A percentile compares a stretch with the other conserved stretches of the same genome.
Evolutionary conservation across 2,888 invertebrate genomes (phyloP).

Genomic region (Tortricodes alternella): DNA sequence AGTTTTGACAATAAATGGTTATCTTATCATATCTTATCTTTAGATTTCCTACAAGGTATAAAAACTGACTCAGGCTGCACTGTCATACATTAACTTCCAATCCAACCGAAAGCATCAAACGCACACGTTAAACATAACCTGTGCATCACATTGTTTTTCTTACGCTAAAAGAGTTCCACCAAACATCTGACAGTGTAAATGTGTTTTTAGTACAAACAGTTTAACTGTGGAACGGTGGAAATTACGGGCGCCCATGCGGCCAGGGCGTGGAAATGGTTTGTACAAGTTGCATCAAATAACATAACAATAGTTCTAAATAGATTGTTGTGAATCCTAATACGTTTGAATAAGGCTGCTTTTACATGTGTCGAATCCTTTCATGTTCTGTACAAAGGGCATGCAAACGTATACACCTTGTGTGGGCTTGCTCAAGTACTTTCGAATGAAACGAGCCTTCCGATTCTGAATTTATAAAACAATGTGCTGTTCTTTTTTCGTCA

Average conservation of each 20-base stretch:
- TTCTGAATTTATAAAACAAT: too few relatives aligned
- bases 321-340: neutral
- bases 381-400: conserved; percentile 2
- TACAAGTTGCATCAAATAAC: conserved; percentile 47
- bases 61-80: neutral
- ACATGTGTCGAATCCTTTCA: neutral
- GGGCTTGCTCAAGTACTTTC: conserved; percentile 36
- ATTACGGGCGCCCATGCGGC: conserved; percentile 38
- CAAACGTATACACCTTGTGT: conserved; percentile 48
- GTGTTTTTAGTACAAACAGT: conserved; percentile 75
- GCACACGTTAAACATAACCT: conserved; percentile 12
- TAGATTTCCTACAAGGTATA: too few relatives aligned
- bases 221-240: conserved; percentile 42
- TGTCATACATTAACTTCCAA: conserved; percentile 8
- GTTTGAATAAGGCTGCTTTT: neutral
- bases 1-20: too few relatives aligned
- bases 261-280: conserved; percentile 63
- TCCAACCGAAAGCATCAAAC: conserved; percentile 14
- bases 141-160: conserved; percentile 55
- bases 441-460: neutral
- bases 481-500: too few relatives aligned
- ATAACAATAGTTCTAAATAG: conserved; percentile 37
- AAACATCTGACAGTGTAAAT: conserved; percentile 65
- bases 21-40: too few relatives aligned
- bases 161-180: conserved; percentile 62